phyloP scores from a whole-genome alignment of 1,140 invertebrate genomes.

The Cotesia glomerata region DNA sequence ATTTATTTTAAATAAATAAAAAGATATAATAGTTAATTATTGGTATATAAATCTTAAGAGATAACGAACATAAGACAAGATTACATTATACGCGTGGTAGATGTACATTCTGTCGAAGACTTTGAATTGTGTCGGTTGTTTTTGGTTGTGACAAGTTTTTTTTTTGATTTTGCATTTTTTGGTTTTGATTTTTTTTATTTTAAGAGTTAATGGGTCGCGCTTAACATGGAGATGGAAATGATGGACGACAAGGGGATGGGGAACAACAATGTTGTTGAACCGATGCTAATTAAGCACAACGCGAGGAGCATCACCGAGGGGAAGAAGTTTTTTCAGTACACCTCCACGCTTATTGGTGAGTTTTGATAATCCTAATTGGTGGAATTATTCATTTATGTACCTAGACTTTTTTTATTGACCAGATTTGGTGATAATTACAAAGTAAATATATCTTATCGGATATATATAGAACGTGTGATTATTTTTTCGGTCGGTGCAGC shows the following conservation, averaged over 20 bases:
- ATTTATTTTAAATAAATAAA: too few relatives aligned
- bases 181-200: not conserved
- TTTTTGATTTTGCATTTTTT: not conserved
- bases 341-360: conserved; percentile 47
- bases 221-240: conserved; percentile 22
- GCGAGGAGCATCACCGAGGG: conserved; percentile 26
- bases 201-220: not conserved
- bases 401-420: not conserved
- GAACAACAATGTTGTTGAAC: conserved; percentile 21
- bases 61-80: conserved; percentile 24
- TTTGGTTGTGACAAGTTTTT: not conserved
- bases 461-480: not conserved
- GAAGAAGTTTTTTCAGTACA: conserved; percentile 44
- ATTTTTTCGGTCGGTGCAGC: too few relatives aligned
- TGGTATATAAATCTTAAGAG: conserved; percentile 38
- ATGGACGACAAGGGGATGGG: conserved; percentile 1
- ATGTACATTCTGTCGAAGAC: conserved; percentile 19
- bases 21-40: too few relatives aligned
- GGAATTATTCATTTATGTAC: too few relatives aligned
- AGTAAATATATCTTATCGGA: not conserved
- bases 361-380: conserved; percentile 14
- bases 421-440: not conserved
- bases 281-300: conserved; percentile 12
- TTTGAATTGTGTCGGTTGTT: not conserved
- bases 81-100: conserved; percentile 5